phyloP scores from a whole-genome alignment of 2,797 vertebrate species.

The Coccyzus lansbergi region DNA sequence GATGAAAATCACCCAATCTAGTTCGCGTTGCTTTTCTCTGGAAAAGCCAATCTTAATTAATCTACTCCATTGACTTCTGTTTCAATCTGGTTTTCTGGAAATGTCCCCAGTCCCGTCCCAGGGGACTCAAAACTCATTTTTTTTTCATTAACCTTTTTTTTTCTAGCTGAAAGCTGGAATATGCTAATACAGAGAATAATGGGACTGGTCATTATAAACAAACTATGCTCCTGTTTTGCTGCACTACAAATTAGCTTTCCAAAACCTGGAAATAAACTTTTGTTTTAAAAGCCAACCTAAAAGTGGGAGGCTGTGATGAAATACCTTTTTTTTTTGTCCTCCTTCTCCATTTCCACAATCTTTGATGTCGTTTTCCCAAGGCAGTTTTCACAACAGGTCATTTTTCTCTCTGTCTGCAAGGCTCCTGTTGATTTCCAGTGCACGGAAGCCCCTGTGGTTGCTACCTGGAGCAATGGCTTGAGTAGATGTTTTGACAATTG shows the following conservation, averaged over 20 bases:
- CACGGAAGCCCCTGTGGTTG: background rate
- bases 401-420: background rate
- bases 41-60: constrained; percentile 12
- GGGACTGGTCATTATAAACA: background rate
- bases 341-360: background rate
- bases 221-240: constrained; percentile 19
- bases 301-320: background rate
- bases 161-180: constrained; percentile 8
- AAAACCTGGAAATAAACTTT: background rate
- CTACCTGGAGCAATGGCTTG: background rate
- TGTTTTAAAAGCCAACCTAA: background rate
- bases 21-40: background rate
- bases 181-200: constrained; percentile 16
- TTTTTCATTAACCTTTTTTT: constrained; percentile 22
- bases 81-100: constrained; percentile 36
- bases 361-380: background rate
- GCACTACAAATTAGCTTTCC: background rate
- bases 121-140: background rate
- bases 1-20: background rate
- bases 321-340: background rate
- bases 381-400: background rate
- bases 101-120: background rate
- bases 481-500: background rate
- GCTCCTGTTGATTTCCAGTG: background rate
- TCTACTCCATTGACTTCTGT: background rate